Base-by-base conservation (phyloP, 2,113 vertebrate species). In the Megaceryle maxima region DNA sequence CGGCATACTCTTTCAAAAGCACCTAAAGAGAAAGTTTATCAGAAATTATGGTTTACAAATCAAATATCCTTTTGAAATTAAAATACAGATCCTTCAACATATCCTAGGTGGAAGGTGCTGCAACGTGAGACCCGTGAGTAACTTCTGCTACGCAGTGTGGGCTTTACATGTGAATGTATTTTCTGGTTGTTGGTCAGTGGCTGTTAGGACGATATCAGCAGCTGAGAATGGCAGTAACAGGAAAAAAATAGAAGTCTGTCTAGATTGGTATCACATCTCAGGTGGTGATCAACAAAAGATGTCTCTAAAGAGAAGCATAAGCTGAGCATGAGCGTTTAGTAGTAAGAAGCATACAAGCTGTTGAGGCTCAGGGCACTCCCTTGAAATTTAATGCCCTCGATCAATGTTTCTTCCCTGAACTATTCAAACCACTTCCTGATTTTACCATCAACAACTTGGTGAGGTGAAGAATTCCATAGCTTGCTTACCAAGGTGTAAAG, bases 21-120 rank as follows among this genome's bases (percentile, higher is more conserved):
- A 21, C 85, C 97, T 97, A 35, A 72, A 91, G 87, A 93, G n/a
- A 90, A 94, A 91, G 79, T 66, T 43, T 70, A 57, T 70, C 75
- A 90, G 50, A 94, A 92, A 62, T 35, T 7, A 21, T 22, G 13
- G 75, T 63, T 79, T 80, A 50, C 79, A 93, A 81, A 74, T 50
- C 31, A 89, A 24, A 59, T 39, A 66, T 18, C 50, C 41, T 77
- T 88, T 76, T 22, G 83, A 73, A 83, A 57, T 74, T 16, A 73
- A 80, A 92, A 72, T 29, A 24, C 0, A 81, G 37, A 20, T 64
- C 21, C 28, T 41, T 67, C 57, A 75, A 28, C 43, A 11, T 20
- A 15, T 0, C 3, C 28, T 35, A 2, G 46, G 22, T 75, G n/a
- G 21, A 63, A 79, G 25, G 53, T 25, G 60, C 59, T 83, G 50